Evolutionary conservation across 2,113 vertebrate species (phyloP), one percentile per base, ranked within the genome.

Genomic region (Symphodus melops): DNA sequence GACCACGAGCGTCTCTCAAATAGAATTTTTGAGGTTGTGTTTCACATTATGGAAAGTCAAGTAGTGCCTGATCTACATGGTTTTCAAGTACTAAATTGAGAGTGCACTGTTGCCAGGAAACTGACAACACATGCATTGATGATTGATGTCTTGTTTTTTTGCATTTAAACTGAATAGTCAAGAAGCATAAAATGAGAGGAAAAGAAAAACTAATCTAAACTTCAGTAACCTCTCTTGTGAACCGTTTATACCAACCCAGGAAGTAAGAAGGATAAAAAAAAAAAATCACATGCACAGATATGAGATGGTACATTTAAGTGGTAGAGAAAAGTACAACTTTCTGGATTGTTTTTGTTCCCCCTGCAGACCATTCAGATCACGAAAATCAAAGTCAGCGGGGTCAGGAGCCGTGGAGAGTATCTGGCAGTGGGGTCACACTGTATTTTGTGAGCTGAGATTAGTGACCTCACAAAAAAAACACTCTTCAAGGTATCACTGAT

Each of bases 281-380:
- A 33, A 33, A 33, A 4, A 13, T 42, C 28, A 33, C 28, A 33
- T 33, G 28, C 28, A 11, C 9, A 13, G 2, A 42, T 42, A 13
- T 42, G 41, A 42, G 12, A 11, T 16, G 13, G 48, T 19, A 8
- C 56, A 57, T 55, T 62, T 52, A 23, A 23, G 51, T 5, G 1
- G 53, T 21, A n/a, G 2, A n/a, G 2, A 57, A 64, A 56, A 72
- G 0, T 33, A 0, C 1, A 53, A 20, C 28, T 55, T 66, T 58
- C 44, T 39, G 23, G n/a, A 48, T 41, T 13, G 13, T 73, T 71
- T 82, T 11, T 72, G 16, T 51, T 71, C 52, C 9, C 23, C 14
- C 58, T 19, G 1, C 64, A 63, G 58, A 63, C 14, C 37, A 75
- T 81, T 86, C 79, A 56, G 51, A 55, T 75, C 79, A 85, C 58